These are phyloP conservation scores for Distichodus sexfasciatus DNA, from an alignment of 2,797 vertebrate genomes.

Conservation along the genomic window DNA sequence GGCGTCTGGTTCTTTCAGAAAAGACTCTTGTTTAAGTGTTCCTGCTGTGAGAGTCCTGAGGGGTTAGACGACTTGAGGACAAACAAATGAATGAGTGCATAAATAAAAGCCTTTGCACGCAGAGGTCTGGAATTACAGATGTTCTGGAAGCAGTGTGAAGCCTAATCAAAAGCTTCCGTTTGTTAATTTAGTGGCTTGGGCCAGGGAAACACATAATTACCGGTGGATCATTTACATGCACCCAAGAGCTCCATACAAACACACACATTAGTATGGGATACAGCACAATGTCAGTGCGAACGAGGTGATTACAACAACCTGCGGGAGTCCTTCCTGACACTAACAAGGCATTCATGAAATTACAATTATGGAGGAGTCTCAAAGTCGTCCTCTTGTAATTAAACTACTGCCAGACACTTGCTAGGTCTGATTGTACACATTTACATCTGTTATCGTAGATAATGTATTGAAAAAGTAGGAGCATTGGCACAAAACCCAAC, in stretches of 20 bases:
- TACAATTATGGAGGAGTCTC: not conserved
- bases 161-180: slow-evolving; percentile 1
- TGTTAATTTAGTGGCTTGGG: not conserved
- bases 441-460: not conserved
- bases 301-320: not conserved
- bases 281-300: not conserved
- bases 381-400: not conserved
- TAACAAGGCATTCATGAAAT: not conserved
- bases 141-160: not conserved
- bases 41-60: not conserved
- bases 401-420: not conserved
- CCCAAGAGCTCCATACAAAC: slow-evolving; percentile 1
- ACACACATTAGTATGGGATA: not conserved
- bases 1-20: not conserved
- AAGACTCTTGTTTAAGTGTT: not conserved
- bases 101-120: not conserved
- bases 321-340: not conserved
- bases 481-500: too few species aligned
- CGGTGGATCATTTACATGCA: slow-evolving; percentile 3
- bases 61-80: not conserved
- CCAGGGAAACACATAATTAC: not conserved
- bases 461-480: too few species aligned
- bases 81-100: not conserved
- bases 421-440: too few species aligned
- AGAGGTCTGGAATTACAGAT: not conserved